Percentiles rank a stretch among this genome's conserved stretches.
Conservation (phyloP, 2,888 invertebrate genomes). For the Pelosia muscerda region DNA sequence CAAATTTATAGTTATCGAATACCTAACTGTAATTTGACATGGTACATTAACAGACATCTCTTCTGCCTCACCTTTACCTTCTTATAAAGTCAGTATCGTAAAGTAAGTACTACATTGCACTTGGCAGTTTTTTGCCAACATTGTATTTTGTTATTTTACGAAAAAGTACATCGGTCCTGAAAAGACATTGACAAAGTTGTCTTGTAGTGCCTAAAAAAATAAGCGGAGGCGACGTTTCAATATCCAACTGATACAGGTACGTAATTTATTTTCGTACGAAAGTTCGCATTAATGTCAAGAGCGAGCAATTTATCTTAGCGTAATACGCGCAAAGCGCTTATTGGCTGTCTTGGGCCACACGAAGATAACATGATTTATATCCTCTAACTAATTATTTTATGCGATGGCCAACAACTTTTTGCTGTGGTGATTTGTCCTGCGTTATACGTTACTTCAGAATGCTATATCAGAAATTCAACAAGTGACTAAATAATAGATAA, state of each 20-base stretch:
- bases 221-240: constrained; percentile 57
- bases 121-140: too few species aligned
- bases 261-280: constrained; percentile 77
- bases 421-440: constrained; percentile 35
- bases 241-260: constrained; percentile 73
- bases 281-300: constrained; percentile 78
- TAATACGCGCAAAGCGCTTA: constrained; percentile 82
- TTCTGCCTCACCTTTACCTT: too few species aligned
- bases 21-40: too few species aligned
- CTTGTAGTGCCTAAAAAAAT: constrained; percentile 55
- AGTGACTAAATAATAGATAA: too few species aligned
- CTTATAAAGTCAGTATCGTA: too few species aligned
- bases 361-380: constrained; percentile 72
- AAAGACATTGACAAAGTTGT: constrained; percentile 63
- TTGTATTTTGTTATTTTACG: constrained; percentile 11
- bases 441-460: not conserved
- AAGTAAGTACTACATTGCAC: too few species aligned
- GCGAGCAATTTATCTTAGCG: constrained; percentile 78
- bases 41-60: too few species aligned
- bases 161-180: constrained; percentile 43
- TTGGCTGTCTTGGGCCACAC: constrained; percentile 77
- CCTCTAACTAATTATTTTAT: constrained; percentile 67
- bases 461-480: too few species aligned
- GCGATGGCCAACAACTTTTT: constrained; percentile 49
- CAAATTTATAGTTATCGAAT: too few species aligned